phyloP scores from a whole-genome alignment of 2,797 vertebrate species.

The Eospalax fontanierii region DNA sequence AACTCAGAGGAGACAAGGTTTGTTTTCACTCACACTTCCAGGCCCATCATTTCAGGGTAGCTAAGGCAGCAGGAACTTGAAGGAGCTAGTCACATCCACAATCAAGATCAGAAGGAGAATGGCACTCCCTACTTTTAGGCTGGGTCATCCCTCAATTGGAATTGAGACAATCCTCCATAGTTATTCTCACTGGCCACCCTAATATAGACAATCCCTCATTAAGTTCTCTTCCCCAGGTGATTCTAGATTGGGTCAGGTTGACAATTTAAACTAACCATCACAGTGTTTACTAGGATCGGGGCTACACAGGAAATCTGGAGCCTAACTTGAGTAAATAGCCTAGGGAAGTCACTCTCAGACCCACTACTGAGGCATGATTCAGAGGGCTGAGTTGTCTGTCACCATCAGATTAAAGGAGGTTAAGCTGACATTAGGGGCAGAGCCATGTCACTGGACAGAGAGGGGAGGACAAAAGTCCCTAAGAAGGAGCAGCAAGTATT shows the following conservation, averaged over 20 bases:
- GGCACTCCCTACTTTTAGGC: not conserved
- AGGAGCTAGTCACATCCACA: not conserved
- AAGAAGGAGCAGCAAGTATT: not conserved
- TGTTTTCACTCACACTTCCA: not conserved
- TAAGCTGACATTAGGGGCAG: not conserved
- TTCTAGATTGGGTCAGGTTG: too few species aligned
- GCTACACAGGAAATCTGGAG: not conserved
- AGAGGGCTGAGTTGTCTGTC: not conserved
- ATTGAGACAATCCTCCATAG: too few species aligned
- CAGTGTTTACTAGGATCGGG: not conserved
- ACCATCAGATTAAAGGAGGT: not conserved
- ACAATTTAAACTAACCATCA: too few species aligned
- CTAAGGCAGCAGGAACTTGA: not conserved
- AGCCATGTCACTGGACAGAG: not conserved
- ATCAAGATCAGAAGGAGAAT: not conserved
- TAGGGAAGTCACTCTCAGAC: not conserved
- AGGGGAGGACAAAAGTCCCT: not conserved
- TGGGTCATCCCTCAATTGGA: not conserved
- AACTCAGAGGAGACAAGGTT: not conserved
- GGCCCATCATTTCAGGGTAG: not conserved
- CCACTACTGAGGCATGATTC: not conserved
- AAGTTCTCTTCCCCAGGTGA: too few species aligned
- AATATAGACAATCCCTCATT: too few species aligned
- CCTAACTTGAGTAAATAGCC: not conserved
- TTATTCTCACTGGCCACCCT: too few species aligned